Base-by-base conservation (phyloP, 2,797 vertebrate species). In the Neosilurus mollespiculum region DNA sequence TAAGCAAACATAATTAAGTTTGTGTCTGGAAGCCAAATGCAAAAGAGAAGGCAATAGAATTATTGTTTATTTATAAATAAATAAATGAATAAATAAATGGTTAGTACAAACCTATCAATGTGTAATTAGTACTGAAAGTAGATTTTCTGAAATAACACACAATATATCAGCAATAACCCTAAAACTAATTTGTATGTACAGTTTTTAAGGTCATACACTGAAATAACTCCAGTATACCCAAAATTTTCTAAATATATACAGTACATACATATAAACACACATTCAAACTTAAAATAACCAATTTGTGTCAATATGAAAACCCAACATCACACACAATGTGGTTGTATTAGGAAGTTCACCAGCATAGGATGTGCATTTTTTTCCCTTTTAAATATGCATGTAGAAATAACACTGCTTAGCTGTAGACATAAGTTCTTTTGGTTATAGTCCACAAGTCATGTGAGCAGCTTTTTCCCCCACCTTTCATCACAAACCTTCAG, bases 1-100 rank as follows among this genome's bases (percentile, higher is more conserved):
- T 59, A 61, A 61, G 15, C 79, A 59, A 24, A 61, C 18, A 49
- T 61, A 43, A 70, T 12, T 69, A 20, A 30, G 24, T 66, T 26
- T 53, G 43, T 79, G 20, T 20, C 73, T 37, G 11, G 73, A 76
- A 61, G 73, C 59, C 59, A 78, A 64, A 64, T 24, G 14, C 37
- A 51, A 64, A 18, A 43, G 9, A 65, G 51, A 26, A n/a, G 16
- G 20, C 20, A 15, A 30, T 2, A 59, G 20, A 59, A 75, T 30
- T 56, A 56, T 18, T 56, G 16, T 22, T 49, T 10, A 5, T 43
- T 43, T 43, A 43, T 30, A 49, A 43, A 22, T 43, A 43, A 22
- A 37, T 24, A 30, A 61, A 43, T n/a, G 9, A 9, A 15, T 3
- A 53, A 73, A 26, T 4, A 58, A 61, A 43, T n/a, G 9, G 26